phyloP scores from a whole-genome alignment of 1,140 invertebrate genomes.

The Trachymyrmex septentrionalis region DNA sequence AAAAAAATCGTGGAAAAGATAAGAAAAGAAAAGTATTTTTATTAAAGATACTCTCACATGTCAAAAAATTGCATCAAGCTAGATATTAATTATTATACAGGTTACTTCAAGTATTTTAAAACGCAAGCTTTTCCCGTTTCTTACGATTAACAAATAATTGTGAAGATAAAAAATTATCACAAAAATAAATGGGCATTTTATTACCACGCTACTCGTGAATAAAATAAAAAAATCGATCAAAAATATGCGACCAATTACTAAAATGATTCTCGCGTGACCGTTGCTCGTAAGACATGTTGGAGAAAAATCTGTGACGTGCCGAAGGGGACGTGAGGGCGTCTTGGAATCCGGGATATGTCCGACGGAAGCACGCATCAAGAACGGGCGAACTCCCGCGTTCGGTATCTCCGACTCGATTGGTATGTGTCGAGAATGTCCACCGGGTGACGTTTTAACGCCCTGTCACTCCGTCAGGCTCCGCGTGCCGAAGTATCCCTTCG shows the following conservation, averaged over 20 bases:
- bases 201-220: background rate
- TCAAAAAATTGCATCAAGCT: background rate
- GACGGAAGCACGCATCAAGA: constrained; percentile 64
- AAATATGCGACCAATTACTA: background rate
- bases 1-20: background rate
- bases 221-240: background rate
- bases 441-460: constrained; percentile 80
- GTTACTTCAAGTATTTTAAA: background rate
- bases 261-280: constrained; percentile 43
- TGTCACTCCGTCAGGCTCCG: constrained; percentile 75
- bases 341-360: constrained; percentile 78
- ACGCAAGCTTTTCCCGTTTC: background rate
- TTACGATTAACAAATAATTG: background rate
- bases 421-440: constrained; percentile 81
- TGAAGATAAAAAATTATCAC: background rate
- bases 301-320: constrained; percentile 43
- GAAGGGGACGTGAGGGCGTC: constrained; percentile 62
- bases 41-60: background rate
- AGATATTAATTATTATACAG: background rate
- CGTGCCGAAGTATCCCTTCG: constrained; percentile 70
- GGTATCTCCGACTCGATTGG: constrained; percentile 74
- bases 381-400: constrained; percentile 51
- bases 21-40: background rate
- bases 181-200: background rate
- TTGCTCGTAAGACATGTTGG: constrained; percentile 16